Conservation (phyloP, 1,140 invertebrate genomes). For the Goniozus legneri region DNA sequence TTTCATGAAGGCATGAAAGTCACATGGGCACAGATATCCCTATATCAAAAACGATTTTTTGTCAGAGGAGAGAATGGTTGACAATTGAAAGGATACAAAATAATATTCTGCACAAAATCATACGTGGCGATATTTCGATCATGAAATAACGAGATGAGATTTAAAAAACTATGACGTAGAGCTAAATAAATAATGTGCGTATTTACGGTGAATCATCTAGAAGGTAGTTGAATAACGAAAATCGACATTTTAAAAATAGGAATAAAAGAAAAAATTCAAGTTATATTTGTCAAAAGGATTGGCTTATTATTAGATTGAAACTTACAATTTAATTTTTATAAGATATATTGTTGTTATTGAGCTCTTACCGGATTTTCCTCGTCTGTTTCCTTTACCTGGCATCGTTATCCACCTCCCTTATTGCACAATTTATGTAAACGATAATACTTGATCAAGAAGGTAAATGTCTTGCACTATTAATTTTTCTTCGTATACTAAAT, state of each 20-base stretch:
- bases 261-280: too few species aligned
- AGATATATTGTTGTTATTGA: too few species aligned
- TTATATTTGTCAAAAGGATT: too few species aligned
- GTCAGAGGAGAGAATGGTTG: too few species aligned
- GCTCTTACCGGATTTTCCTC: conserved; percentile 43
- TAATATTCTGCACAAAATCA: too few species aligned
- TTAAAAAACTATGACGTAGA: too few species aligned
- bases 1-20: conserved; percentile 36
- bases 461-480: conserved; percentile 51
- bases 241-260: too few species aligned
- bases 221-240: conserved; percentile 2
- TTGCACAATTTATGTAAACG: conserved; percentile 45
- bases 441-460: conserved; percentile 51
- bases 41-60: too few species aligned
- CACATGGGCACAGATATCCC: conserved; percentile 30
- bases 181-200: conserved; percentile 19
- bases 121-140: too few species aligned
- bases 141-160: conserved; percentile 14
- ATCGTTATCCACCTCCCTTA: conserved; percentile 39
- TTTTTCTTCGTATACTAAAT: conserved; percentile 53
- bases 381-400: conserved; percentile 48
- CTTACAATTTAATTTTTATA: too few species aligned
- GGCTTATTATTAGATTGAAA: too few species aligned
- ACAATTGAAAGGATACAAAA: too few species aligned
- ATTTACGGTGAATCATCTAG: conserved; percentile 23